phyloP scores from a whole-genome alignment of 2,888 invertebrate species.

The Geophilus truncorum region DNA sequence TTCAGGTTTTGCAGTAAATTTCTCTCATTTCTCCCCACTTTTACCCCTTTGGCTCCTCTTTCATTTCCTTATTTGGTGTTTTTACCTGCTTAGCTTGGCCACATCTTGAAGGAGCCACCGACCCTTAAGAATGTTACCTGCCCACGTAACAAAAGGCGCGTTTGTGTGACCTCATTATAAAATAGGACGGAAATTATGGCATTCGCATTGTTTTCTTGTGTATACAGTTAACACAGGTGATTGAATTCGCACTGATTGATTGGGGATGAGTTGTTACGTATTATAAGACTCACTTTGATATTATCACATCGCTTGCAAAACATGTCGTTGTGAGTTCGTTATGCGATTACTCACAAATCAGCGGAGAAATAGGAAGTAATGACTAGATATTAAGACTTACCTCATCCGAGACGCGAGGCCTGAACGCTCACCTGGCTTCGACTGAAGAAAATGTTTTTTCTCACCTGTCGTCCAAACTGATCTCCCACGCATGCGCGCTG shows the following conservation, averaged over 20 bases:
- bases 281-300: background rate
- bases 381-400: background rate
- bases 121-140: slow-evolving; percentile 24
- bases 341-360: background rate
- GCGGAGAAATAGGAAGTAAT: background rate
- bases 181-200: background rate
- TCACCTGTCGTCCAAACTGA: background rate
- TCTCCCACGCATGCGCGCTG: background rate
- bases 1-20: background rate
- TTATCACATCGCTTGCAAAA: background rate
- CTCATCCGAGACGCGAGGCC: background rate
- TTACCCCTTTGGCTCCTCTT: background rate
- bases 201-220: background rate
- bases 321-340: background rate
- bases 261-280: background rate
- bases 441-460: background rate
- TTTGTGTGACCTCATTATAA: background rate
- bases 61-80: slow-evolving; percentile 5
- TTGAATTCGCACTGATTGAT: background rate
- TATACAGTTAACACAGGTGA: background rate
- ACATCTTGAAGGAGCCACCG: slow-evolving; percentile 11
- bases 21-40: background rate
- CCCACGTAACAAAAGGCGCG: slow-evolving; percentile 22
- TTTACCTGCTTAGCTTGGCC: background rate
- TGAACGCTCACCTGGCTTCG: background rate